Percentiles rank a stretch among this genome's conserved stretches.
phyloP scores from a whole-genome alignment of 2,888 invertebrate genomes.

The Chaitophorus viminalis region DNA sequence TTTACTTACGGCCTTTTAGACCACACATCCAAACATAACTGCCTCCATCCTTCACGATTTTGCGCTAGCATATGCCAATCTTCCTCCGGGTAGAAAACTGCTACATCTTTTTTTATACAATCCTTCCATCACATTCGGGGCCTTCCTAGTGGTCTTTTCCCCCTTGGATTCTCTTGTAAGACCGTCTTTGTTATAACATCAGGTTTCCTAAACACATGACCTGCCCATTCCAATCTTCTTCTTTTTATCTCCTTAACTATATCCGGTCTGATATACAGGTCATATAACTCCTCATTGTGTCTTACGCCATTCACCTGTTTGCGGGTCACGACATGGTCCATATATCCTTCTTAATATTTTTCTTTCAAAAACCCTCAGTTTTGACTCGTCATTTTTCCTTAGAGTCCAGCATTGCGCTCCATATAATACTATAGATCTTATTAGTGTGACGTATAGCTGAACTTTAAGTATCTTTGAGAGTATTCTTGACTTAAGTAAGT shows the following conservation, averaged over 20 bases:
- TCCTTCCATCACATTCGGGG: background rate
- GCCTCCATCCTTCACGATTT: too few relatives aligned
- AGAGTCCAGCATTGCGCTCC: background rate
- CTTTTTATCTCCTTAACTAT: too few relatives aligned
- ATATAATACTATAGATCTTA: slow-evolving; percentile 3
- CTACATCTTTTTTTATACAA: background rate
- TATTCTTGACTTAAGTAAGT: slow-evolving; percentile 8
- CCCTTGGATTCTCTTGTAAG: too few relatives aligned
- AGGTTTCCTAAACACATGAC: too few relatives aligned
- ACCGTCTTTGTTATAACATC: too few relatives aligned
- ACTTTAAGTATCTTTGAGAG: slow-evolving; percentile 8
- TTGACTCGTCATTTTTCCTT: slow-evolving; percentile 9
- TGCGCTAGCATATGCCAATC: too few relatives aligned
- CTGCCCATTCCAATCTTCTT: too few relatives aligned
- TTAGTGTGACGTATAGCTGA: slow-evolving; percentile 1
- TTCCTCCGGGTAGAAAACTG: background rate
- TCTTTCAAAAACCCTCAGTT: slow-evolving; percentile 13
- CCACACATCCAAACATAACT: too few relatives aligned
- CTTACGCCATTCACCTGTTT: background rate
- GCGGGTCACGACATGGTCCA: background rate
- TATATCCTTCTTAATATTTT: background rate
- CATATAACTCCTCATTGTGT: background rate
- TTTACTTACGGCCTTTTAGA: too few relatives aligned
- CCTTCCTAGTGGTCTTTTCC: background rate
- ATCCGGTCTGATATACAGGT: too few relatives aligned